phyloP scores from a whole-genome alignment of 2,113 vertebrate species.

The Mirounga angustirostris region DNA sequence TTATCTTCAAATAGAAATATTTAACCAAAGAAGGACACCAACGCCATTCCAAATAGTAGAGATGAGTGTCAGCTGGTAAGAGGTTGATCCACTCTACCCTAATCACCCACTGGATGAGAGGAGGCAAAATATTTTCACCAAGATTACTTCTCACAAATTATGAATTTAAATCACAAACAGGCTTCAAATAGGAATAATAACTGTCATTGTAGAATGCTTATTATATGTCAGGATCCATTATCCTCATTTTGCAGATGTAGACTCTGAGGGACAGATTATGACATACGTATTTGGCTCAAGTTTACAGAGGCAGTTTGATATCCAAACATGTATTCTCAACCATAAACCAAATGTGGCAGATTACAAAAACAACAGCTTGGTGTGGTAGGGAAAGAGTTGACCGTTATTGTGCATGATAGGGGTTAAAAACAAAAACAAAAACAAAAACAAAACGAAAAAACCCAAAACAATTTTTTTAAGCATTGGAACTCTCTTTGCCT shows the following conservation, averaged over 20 bases:
- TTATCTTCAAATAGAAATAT: neutral
- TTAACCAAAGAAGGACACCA: neutral
- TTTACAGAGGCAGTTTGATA: neutral
- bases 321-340: neutral
- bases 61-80: neutral
- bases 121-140: neutral
- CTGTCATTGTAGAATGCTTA: neutral
- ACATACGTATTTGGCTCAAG: neutral
- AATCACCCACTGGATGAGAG: neutral
- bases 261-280: neutral
- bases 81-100: neutral
- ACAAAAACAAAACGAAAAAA: neutral
- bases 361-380: neutral
- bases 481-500: neutral
- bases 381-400: neutral
- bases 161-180: neutral
- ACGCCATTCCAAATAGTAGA: neutral
- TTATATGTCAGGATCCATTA: neutral
- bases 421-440: neutral
- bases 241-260: neutral
- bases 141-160: neutral
- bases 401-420: neutral
- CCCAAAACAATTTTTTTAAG: neutral
- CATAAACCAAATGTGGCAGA: neutral
- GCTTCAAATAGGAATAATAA: slow-evolving; percentile 8